Evolutionary conservation across 2,888 invertebrate species (phyloP).

Genomic region (Pseudoips prasinana): DNA sequence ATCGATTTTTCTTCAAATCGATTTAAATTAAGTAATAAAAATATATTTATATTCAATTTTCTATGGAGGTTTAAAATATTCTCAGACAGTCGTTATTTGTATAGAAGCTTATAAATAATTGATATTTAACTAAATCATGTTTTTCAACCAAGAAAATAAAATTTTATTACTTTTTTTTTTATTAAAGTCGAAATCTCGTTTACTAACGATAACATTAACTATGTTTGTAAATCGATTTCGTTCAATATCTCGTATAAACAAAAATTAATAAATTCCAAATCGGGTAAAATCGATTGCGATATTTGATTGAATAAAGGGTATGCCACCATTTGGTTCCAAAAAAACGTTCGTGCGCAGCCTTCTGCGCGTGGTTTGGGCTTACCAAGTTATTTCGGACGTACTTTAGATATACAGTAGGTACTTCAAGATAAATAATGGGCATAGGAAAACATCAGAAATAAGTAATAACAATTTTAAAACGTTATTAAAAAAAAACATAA

Average conservation of each 20-base stretch:
- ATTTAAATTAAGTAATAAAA: neutral
- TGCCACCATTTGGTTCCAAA: neutral
- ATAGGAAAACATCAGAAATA: conserved; percentile 1
- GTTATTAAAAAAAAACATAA: neutral
- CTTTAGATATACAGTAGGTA: neutral
- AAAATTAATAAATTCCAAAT: neutral
- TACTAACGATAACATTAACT: neutral
- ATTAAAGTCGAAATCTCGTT: neutral
- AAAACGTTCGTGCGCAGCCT: neutral
- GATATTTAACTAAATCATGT: conserved; percentile 1
- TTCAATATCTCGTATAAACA: neutral
- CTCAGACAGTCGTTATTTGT: neutral
- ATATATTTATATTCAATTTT: neutral
- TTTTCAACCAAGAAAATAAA: neutral
- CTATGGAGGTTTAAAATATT: neutral
- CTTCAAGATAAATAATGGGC: conserved; percentile 1
- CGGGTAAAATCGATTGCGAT: neutral
- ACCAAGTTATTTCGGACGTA: neutral
- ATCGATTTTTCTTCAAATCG: neutral
- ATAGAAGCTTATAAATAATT: neutral
- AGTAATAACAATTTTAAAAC: conserved; percentile 1
- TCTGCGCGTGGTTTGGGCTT: neutral
- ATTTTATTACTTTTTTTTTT: neutral
- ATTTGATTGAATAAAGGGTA: conserved; percentile 1
- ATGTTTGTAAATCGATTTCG: neutral